Base-by-base conservation (phyloP, 1,140 invertebrate species). In the Himalopsyche phryganea region DNA sequence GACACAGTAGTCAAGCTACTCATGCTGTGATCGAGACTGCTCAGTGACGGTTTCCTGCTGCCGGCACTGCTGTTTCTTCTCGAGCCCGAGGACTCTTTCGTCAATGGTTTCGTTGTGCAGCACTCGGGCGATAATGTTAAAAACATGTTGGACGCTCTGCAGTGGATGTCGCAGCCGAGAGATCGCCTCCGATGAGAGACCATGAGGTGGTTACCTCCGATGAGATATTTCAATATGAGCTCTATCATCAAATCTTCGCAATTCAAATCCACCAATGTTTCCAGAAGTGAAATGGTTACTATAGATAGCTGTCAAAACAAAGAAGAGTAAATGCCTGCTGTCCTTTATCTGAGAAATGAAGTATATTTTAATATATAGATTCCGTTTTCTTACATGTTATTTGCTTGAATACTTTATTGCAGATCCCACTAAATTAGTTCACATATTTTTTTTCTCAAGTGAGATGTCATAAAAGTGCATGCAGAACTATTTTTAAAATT, bases 191-290 rank as follows among this genome's bases (percentile, higher is more conserved):
- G 80, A 40, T 85, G 75, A 15, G 90, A 91, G 6, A 91, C 80
- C 85, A 95, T 92, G 0, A 97, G 82, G 75, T 97, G 93, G n/a
- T 88, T 87, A 68, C 92, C 93, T 10, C 90, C 91, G 62, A 90
- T 81, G 44, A 98, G 77, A 69, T 95, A 89, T 75, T 87, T 89
- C 62, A 95, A 87, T 45, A 97, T 83, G 19, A 97, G 76, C 69
- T 96, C 92, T 65, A 96, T 79, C 89, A 98, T 94, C n/a, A 98
- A 83, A 73, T 98, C 96, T 77, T 98, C 96, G 75, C 93, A 98
- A 70, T 96, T 93, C 38, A 98, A 76, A 66, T 94, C 87, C 18
- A 98, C 79, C 49, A 98, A 74, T 0, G 94, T 96, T 72, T 94
- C 88, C 70, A 98, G 92, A 6, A 98, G 69, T 0, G 91, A 87